Base-by-base conservation (phyloP, 2,797 vertebrate genomes). In the Pipistrellus kuhlii region DNA sequence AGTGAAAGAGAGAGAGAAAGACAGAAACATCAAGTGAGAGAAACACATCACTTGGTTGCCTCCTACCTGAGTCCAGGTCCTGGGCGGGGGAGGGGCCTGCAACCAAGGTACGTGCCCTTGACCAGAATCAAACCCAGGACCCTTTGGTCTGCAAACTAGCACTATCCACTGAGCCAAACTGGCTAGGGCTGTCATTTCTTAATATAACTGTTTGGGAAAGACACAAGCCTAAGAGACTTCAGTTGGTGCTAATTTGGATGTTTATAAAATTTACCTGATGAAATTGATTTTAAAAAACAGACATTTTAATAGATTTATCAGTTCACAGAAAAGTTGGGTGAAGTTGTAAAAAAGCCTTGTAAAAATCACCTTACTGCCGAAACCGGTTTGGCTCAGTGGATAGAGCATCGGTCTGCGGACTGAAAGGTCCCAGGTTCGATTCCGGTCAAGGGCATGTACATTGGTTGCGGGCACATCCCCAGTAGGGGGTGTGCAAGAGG, bases 251-350 rank as follows among this genome's bases (percentile, higher is more conserved):
- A 73, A 83, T 91, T 89, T 95, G 72, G 44, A 41, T 93, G 4
- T 91, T 88, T 87, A 51, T 95, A 95, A 87, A 96, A 93, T 62
- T 87, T 59, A 85, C 17, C 64, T 93, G 84, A 87, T 89, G 44
- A 87, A 88, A 66, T 9, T 71, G 1, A 18, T 75, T 30, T 76
- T 69, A 55, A 75, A 85, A 73, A 32, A 85, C 27, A 71, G 48
- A 27, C 25, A 76, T 92, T 94, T 93, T 85, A 71, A 69, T 75
- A 75, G 25, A 84, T 88, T 77, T 92, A 76, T 64, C 75, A 69
- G 1, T 83, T 95, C 15, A 78, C 20, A 35, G 73, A 84, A 62
- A 23, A 81, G 53, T 66, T 78, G 2, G 64, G 48, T 93, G 38
- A 81, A 78, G 30, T 94, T 95, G 90, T 84, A 76, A 89, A 80